Base-by-base conservation (phyloP, 1,140 invertebrate genomes). In the Phortica variegata region DNA sequence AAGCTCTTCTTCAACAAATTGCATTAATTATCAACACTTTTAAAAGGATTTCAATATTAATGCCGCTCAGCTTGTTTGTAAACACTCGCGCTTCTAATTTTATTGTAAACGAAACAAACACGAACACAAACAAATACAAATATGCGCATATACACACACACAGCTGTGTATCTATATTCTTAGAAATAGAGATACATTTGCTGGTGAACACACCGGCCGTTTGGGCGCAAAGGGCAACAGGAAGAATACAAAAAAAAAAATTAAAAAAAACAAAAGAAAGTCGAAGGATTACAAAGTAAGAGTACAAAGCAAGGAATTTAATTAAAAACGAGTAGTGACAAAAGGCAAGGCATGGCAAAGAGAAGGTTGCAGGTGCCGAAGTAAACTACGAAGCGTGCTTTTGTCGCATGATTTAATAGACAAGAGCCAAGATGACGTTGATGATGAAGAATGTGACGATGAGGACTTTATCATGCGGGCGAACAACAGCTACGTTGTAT, bases 1-100 rank as follows among this genome's bases (percentile, higher is more conserved):
- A 33, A 31, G 9, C 5, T 26, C 10, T 10, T 26, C 23, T 23
- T 37, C 29, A 52, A 52, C 56, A 66, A 66, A 66, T 66, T 68
- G 60, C 60, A 66, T 66, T 66, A 66, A 66, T 66, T 68, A 66
- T 60, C 54, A 53, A 53, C 58, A 59, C 60, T 52, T 57, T 68
- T 63, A 56, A 65, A 60, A 60, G 57, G 61, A 54, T 48, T 62
- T 68, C 47, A 47, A 48, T 46, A 52, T 58, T 39, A 47, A 15
- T 31, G 29, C 29, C 29, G 7, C 7, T 12, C 29, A 8, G 29
- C 29, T 12, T 31, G 29, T 12, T 12, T 31, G 29, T 7, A 7
- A 31, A 12, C 7, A 31, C 12, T 8, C 12, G 29, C 51, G 49
- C 58, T 65, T 61, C 43, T 41, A 41, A 29, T 39, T 39, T 37